Percentiles rank a stretch among this genome's conserved stretches.
These are phyloP conservation scores for Drosophila paranaensis DNA, from an alignment of 2,888 invertebrate genomes.

Conservation along the genomic window DNA sequence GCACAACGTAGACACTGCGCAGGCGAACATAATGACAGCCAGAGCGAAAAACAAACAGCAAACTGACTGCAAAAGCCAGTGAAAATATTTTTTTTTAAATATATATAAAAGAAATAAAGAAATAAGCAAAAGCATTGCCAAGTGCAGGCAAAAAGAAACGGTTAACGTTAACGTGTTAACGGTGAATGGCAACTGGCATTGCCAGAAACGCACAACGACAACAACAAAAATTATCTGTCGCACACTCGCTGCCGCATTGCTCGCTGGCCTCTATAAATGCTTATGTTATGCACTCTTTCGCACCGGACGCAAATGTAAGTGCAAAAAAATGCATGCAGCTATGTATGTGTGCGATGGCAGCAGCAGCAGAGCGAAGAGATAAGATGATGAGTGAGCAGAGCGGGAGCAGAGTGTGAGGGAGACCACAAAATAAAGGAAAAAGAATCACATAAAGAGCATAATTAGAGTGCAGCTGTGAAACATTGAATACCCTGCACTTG, in stretches of 20 bases:
- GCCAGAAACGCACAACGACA: conserved; percentile 40
- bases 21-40: conserved; percentile 59
- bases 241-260: conserved; percentile 48
- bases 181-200: conserved; percentile 53
- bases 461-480: not conserved
- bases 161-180: conserved; percentile 58
- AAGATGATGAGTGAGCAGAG: conserved; percentile 11
- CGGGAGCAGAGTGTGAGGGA: conserved; percentile 10
- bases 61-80: conserved; percentile 11
- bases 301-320: conserved; percentile 24
- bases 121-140: conserved; percentile 43
- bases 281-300: conserved; percentile 67
- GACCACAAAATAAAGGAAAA: conserved; percentile 19
- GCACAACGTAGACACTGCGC: conserved; percentile 59
- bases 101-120: conserved; percentile 8
- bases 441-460: not conserved
- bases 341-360: conserved; percentile 20
- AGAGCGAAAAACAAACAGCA: conserved; percentile 10
- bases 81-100: conserved; percentile 3
- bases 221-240: conserved; percentile 53
- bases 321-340: conserved; percentile 23
- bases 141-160: conserved; percentile 56
- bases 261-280: conserved; percentile 66
- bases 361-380: not conserved
- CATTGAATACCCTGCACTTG: conserved; percentile 17